Evolutionary conservation across 2,888 invertebrate species (phyloP), one percentile per base, ranked within the genome.

Genomic region (Athalia rosae): DNA sequence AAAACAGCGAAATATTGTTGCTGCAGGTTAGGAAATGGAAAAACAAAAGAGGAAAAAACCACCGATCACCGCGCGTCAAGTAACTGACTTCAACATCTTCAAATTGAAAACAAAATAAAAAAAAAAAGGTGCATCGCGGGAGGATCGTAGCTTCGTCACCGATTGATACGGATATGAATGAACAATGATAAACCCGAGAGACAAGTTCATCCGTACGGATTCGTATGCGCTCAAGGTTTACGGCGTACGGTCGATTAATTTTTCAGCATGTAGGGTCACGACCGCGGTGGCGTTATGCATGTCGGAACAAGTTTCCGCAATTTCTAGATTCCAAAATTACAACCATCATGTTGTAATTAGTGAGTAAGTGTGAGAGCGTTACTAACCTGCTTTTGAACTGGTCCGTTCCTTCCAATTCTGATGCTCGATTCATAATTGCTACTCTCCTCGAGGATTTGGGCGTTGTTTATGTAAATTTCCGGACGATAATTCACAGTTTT

Each of bases 391-490:
- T 91, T 92, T 84, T 92, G 92, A 28, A 77, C 77, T 13, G 28
- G 48, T 61, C 74, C 74, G 13, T 84, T 82, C 41, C 83, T 82
- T 87, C 91, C 92, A 76, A 90, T 91, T 79, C 91, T 92, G 82
- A 92, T 92, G 80, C 90, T 91, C 58, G 94, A 92, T 83, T 93
- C 92, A 85, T 93, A 93, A 86, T 93, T 92, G 41, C 95, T 95
- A 79, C 94, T 92, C 66, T 93, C 92, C 79, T 93, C 92, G 83
- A 95, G 91, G 76, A 97, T 93, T 87, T 94, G 94, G 2, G 97
- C 97, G 89, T 97, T 97, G 91, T 97, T 97, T 80, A 97, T 94
- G 90, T 93, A 98, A 84, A 96, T 93, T 82, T 96, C 95, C 78
- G 90, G 89, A 83, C 93, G 93, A 89, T 92, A 92, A 4, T 89